Base-by-base conservation (phyloP, 2,113 vertebrate genomes). In the Copsychus sechellarum region DNA sequence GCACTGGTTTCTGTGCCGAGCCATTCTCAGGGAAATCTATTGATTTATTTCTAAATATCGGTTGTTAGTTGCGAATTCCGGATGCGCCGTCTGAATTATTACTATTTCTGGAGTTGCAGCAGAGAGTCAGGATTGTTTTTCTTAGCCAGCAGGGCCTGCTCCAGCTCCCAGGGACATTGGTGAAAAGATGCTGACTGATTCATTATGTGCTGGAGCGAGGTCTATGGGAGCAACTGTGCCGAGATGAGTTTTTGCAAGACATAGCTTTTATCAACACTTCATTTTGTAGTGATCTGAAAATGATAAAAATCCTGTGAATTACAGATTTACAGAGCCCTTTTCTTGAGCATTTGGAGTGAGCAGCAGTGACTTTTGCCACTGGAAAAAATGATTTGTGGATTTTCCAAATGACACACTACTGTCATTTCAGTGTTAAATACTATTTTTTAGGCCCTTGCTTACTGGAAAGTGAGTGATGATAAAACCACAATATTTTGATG, bases 191-290 rank as follows among this genome's bases (percentile, higher is more conserved):
- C 47, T 86, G 36, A 11, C 47, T 5, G 9, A 38, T 86, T 71
- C 54, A 12, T 38, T 19, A 34, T 34, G 62, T 76, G 78, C 58
- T 87, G 62, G 38, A 77, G 56, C 50, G 62, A 42, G 38, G 8
- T 21, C 54, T 53, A 0, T 3, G 7, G n/a, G 19, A 57, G 42
- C 13, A 76, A 64, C 36, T 0, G 0, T 8, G 72, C 80, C 81
- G 70, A 62, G 34, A 64, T 36, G 42, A 61, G 54, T 34, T 82
- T 40, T 60, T 45, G 40, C 70, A 36, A 48, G 38, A 65, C 53
- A 12, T 11, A 76, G 89, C 45, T 84, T 64, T 42, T 71, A 69
- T 58, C 74, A 76, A 29, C 81, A 67, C 28, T 69, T 65, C n/a
- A 28, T 93, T 93, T 74, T 45, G 23, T 43, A 64, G 64, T 25